Base-by-base conservation (phyloP, 2,888 invertebrate species). In the Epinotia bilunana region DNA sequence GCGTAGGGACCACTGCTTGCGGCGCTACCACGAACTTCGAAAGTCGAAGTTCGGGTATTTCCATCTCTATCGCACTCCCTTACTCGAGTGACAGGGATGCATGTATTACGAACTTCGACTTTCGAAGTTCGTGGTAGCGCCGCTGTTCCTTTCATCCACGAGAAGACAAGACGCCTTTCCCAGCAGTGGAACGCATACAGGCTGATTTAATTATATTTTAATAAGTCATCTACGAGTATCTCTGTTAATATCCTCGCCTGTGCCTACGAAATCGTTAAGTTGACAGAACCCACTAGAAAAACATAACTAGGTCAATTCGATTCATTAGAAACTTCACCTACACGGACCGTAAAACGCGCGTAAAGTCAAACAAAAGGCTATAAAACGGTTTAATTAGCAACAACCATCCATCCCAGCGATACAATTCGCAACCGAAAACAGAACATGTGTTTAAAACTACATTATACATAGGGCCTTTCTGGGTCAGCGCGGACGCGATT, bases 311-410 rank as follows among this genome's bases (percentile, higher is more conserved):
- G 28, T 49, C n/a, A 11, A n/a, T 43, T 5, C 13, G 57, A 39
- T n/a, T 55, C 71, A 63, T n/a, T 33, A 23, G 43, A 13, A 58
- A 58, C 13, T 46, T 70, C 60, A 12, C 12, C 60, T 20, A 49
- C 18, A 75, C 77, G 76, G 67, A 67, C 63, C 55, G 68, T 73
- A 74, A 71, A 76, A 78, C 64, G 72, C 72, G 62, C 65, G 64
- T 77, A 76, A 80, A 79, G 69, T 77, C 65, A 81, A 84, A 83
- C 85, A 83, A 87, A 85, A 83, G 83, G 81, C 80, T 82, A 83
- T 86, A 84, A 86, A 86, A 79, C 80, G 79, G 80, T 82, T 85
- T 87, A 86, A 86, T 87, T 86, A 84, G 81, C 81, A 80, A 80
- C 80, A 85, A 84, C 63, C 71, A 53, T 39, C 57, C 49, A 55